Conservation (phyloP, 1,140 invertebrate genomes). For the Stegodyphus mimosarum region DNA sequence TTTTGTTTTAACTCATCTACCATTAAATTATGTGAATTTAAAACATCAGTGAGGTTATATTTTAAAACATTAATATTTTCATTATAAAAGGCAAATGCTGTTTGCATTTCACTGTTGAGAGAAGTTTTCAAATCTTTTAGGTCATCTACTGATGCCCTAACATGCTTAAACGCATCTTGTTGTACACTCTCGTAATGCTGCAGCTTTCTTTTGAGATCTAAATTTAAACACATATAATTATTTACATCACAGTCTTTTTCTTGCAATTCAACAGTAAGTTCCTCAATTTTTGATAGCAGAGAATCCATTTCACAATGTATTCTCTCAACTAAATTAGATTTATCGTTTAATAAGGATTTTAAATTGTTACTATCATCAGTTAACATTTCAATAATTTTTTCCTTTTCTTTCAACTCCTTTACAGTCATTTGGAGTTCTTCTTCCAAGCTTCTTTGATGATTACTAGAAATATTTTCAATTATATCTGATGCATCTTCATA, state of each 20-base stretch:
- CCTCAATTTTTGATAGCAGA: conserved; percentile 35
- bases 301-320: conserved; percentile 53
- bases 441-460: not conserved
- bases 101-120: not conserved
- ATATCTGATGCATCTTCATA: not conserved
- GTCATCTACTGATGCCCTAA: not conserved
- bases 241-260: conserved; percentile 27
- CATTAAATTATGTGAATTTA: not conserved
- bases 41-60: no score
- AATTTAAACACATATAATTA: not conserved
- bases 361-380: not conserved
- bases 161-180: not conserved
- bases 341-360: conserved; percentile 6
- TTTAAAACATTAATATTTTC: not conserved
- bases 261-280: conserved; percentile 23
- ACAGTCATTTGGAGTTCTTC: not conserved
- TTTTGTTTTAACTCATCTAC: not conserved
- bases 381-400: conserved; percentile 8
- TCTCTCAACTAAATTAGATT: conserved; percentile 45
- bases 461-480: not conserved
- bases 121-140: not conserved
- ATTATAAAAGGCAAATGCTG: not conserved
- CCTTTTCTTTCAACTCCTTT: not conserved
- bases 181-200: not conserved
- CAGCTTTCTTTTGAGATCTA: not conserved